Conservation (phyloP, 1,140 invertebrate species). For the Drosophila nikananu region DNA sequence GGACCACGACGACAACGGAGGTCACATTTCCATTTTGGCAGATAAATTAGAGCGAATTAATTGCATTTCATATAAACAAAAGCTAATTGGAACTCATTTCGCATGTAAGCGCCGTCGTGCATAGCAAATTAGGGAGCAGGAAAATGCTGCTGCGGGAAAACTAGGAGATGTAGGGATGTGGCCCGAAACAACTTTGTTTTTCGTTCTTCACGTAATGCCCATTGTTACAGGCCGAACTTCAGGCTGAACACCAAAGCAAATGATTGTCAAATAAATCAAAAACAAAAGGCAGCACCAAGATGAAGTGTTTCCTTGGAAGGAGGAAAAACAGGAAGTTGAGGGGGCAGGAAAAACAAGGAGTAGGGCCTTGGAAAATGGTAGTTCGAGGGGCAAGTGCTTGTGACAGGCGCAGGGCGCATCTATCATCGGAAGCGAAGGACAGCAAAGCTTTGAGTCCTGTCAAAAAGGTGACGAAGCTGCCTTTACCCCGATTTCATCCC, state of each 20-base stretch:
- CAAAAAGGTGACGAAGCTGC: conserved; percentile 75
- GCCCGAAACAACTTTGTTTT: conserved; percentile 52
- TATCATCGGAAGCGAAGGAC: conserved; percentile 37
- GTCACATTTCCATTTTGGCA: conserved; percentile 61
- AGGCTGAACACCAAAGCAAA: conserved; percentile 54
- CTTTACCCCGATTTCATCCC: neutral
- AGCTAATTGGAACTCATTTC: conserved; percentile 82
- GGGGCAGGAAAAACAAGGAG: too few species aligned
- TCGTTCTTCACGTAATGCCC: conserved; percentile 73
- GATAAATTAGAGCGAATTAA: conserved; percentile 84
- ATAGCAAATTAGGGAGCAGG: conserved; percentile 68
- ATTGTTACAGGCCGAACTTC: conserved; percentile 53
- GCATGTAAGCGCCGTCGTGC: conserved; percentile 73
- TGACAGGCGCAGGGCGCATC: conserved; percentile 35
- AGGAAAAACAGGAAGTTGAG: neutral
- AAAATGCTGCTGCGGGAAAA: conserved; percentile 2
- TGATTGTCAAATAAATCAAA: conserved; percentile 83
- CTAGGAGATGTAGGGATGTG: conserved; percentile 1
- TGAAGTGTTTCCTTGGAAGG: conserved; percentile 21
- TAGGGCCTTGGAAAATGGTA: neutral
- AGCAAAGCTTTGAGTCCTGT: conserved; percentile 40
- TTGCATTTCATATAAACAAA: conserved; percentile 82
- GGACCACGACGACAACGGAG: neutral
- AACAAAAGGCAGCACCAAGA: conserved; percentile 49
- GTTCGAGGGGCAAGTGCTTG: conserved; percentile 16